phyloP scores from a whole-genome alignment of 2,888 invertebrate species.

The Microctonus brassicae region DNA sequence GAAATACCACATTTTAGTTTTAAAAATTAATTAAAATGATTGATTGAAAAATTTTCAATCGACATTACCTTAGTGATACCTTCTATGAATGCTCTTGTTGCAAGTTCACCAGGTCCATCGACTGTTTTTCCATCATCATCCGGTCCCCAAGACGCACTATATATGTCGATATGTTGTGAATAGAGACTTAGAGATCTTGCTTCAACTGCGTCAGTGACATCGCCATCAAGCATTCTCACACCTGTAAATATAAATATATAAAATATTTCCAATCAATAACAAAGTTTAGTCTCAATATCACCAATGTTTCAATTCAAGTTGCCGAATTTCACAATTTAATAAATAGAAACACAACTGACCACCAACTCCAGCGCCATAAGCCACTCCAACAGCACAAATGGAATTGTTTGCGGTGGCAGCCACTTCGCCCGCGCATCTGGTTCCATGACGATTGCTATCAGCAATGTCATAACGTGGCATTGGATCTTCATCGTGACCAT shows the following conservation, averaged over 20 bases:
- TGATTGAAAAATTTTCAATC: neutral
- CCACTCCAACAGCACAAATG: conserved; percentile 96
- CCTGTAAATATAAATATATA: too few relatives aligned
- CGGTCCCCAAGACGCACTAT: conserved; percentile 98
- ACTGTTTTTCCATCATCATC: conserved; percentile 99
- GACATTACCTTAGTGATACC: conserved; percentile 88
- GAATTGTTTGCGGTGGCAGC: conserved; percentile 97
- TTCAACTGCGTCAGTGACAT: conserved; percentile 99
- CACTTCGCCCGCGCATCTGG: conserved; percentile 97
- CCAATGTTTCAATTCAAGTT: neutral
- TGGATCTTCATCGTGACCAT: conserved; percentile 95
- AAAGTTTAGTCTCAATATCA: neutral
- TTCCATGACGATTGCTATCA: conserved; percentile 96
- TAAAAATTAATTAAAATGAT: neutral
- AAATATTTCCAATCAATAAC: neutral
- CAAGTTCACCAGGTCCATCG: conserved; percentile 96
- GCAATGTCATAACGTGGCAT: conserved; percentile 97
- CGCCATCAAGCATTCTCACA: conserved; percentile 97
- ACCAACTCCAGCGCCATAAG: conserved; percentile 94
- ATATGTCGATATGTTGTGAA: conserved; percentile 97
- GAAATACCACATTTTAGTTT: neutral
- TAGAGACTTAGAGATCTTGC: conserved; percentile 94
- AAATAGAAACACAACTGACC: conserved; percentile 71
- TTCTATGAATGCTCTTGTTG: conserved; percentile 94
- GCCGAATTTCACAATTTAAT: neutral